Evolutionary conservation across 2,888 invertebrate species (phyloP), one percentile per base, ranked within the genome.

Genomic region (Apamea crenata): DNA sequence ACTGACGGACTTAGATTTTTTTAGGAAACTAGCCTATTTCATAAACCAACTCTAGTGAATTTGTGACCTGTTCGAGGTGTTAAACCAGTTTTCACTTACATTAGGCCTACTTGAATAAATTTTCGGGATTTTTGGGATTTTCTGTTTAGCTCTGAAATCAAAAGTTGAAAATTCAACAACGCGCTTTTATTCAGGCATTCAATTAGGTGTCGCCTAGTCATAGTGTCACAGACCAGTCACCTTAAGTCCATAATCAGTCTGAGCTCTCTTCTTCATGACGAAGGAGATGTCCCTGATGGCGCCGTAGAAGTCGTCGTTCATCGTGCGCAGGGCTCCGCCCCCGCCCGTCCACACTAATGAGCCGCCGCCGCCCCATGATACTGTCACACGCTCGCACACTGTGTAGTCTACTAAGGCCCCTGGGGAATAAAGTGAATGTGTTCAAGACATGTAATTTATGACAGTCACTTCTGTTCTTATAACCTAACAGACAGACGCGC

Each of bases 341-440:
- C 92, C 93, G 91, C 98, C 97, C 76, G 98, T 98, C 98, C 98
- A 98, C 67, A 98, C 97, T 69, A 98, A 96, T 83, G 91, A 97
- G 69, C 93, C 93, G 77, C 97, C 97, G 18, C 98, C 97, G 18
- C 98, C 98, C 98, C 98, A 98, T 91, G 98, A 97, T 88, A 99
- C 95, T 40, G 98, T 98, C 90, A 98, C 98, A 89, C 99, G 97
- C 95, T 99, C 99, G 93, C 98, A 98, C 84, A 99, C 98, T 56
- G 97, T 98, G 91, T 98, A 98, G 95, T 99, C 99, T 66, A 97
- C 97, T 63, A 99, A 95, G 29, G 95, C 93, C 66, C 98, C 98
- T 97, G 94, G 1, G 36, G 61, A n/a, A 63, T 32, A 61, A 6
- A 61, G 59, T 59, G 14, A 14, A 5, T 59, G 59, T 59, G n/a